Conservation (phyloP, 2,113 vertebrate species). For the Labeo catla region DNA sequence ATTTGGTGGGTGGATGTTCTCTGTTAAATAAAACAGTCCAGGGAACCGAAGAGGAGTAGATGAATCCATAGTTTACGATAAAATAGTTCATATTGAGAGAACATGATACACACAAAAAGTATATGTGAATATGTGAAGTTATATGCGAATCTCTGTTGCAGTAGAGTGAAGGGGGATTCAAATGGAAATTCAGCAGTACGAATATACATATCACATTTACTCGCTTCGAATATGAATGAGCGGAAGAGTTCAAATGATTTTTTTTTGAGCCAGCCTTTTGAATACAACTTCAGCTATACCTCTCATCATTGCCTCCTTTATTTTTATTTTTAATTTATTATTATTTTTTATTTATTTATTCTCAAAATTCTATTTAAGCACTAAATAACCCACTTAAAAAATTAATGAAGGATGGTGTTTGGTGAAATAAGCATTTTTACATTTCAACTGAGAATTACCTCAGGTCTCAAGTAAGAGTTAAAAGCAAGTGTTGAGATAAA, state of each 20-base stretch:
- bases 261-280: neutral
- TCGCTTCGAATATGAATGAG: neutral
- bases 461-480: neutral
- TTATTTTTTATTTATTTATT: neutral
- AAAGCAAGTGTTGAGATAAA: neutral
- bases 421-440: neutral
- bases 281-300: neutral
- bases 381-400: neutral
- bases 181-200: neutral
- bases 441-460: neutral
- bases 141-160: neutral
- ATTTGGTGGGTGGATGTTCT: neutral
- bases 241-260: neutral
- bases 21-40: neutral
- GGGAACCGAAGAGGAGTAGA: neutral
- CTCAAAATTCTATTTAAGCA: neutral
- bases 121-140: no score
- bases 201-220: neutral
- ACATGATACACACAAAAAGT: no score
- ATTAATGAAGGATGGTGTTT: neutral
- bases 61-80: neutral
- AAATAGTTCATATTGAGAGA: neutral
- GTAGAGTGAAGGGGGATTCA: neutral
- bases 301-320: neutral
- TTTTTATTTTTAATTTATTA: neutral